Evolutionary conservation across 2,113 vertebrate species (phyloP), one percentile per base, ranked within the genome.

Genomic region (Leucosticte australis): DNA sequence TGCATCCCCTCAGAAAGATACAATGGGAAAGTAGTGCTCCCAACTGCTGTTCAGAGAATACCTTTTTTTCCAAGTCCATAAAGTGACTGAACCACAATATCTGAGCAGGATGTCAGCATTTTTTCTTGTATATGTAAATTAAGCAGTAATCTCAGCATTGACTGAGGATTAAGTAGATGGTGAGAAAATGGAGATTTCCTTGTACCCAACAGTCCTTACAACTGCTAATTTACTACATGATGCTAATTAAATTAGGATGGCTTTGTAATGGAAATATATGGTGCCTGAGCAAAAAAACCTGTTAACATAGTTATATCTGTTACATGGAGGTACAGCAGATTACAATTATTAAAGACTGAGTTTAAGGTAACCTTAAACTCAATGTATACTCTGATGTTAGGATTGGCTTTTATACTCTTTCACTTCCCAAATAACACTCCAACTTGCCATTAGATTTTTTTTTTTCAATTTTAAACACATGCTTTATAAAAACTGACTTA

Each of bases 201-300:
- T 95, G 83, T 95, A 97, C 91, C 75, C 97, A 98, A 93, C 67
- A 96, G 94, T 96, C 92, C 89, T 97, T 97, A 96, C 91, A 97
- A 97, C 97, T 95, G 90, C 91, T 98, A 97, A 98, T 98, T 98
- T 98, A 97, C 96, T 97, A 93, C 96, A 97, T 92, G 89, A 97
- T 97, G 94, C 94, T 97, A 98, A 98, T 98, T 98, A 98, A 97
- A 96, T 95, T 93, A 97, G 95, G 87, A 95, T 97, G 95, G 94
- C 73, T 98, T 97, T 89, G 42, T 98, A 97, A 98, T 98, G 87
- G 94, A 97, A 96, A 97, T 98, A 96, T 94, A 98, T 97, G 91
- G 83, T 93, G 87, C 92, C 92, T 89, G 80, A 92, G 76, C 90
- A n/a, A 96, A 95, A 91, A 97, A 98, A 98, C 94, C 96, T 97